Evolutionary conservation across 2,113 vertebrate species (phyloP).

Genomic region (Platysteira castanea): DNA sequence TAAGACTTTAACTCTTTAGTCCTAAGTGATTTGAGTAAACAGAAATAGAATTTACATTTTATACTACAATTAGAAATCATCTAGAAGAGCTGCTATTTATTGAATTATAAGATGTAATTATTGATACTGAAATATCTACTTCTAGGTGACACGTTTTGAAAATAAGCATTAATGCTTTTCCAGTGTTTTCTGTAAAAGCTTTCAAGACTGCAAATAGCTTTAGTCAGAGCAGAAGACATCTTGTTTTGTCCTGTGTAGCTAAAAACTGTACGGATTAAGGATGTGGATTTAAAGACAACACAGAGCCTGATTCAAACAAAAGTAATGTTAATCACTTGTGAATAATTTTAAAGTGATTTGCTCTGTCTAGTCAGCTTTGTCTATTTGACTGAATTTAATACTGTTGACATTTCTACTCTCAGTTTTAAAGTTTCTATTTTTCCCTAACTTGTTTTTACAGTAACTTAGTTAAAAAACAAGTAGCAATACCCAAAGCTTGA

Average conservation of each 20-base stretch:
- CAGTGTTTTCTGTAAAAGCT: background rate
- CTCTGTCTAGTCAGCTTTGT: background rate
- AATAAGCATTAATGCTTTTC: background rate
- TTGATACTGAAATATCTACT: conserved; percentile 45
- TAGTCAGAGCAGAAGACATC: background rate
- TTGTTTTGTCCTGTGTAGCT: background rate
- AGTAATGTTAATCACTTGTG: background rate
- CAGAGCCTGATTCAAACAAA: background rate
- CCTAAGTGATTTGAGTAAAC: conserved; percentile 21
- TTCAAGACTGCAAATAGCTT: background rate
- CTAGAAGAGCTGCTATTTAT: conserved; percentile 22
- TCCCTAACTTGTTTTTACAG: background rate
- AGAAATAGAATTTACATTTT: conserved; percentile 25
- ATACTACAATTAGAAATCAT: conserved; percentile 12
- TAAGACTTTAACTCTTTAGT: conserved; percentile 1
- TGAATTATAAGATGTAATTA: conserved; percentile 37
- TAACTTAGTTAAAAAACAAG: background rate
- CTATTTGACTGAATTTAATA: background rate
- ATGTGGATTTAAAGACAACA: background rate
- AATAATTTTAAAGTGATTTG: background rate
- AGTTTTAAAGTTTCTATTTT: background rate
- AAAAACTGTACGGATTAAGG: background rate
- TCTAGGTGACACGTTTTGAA: background rate
- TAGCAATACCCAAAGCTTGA: background rate
- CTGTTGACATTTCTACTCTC: background rate